Evolutionary conservation across 2,113 vertebrate genomes (phyloP), one percentile per base, ranked within the genome.

Genomic region (Neotragus moschatus): DNA sequence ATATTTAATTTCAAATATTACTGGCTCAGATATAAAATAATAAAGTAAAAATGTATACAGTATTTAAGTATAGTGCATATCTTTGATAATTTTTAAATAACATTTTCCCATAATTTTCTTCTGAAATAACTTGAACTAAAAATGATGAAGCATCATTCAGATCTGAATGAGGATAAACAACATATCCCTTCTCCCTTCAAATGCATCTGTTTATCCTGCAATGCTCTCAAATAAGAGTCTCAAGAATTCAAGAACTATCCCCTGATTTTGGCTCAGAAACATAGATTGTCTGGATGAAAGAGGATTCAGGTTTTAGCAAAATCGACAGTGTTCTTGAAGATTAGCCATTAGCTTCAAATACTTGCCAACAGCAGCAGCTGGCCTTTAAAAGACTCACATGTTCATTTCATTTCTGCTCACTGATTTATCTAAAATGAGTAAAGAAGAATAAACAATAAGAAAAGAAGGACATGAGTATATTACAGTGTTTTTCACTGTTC

Each of bases 321-420:
- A 89, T 36, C 4, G 8, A 26, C 60, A 30, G 21, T 80, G 45
- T 43, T 82, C 55, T 95, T 94, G 90, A 97, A 95, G 82, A 95
- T 97, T 92, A 98, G 85, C 45, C 85, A 94, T 96, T 92, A 93
- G 21, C 70, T 95, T 87, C 55, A 49, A 66, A 90, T 80, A 7
- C 26, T n/a, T 80, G 95, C 92, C 97, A 97, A 39, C 3, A 81
- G 33, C 51, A 93, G 77, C 94, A 97, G 77, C 88, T 98, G 96
- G 85, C 25, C 47, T 95, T 92, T 85, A 43, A 70, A 96, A 95
- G 19, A 89, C 61, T 91, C 61, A 39, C 60, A 58, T 94, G 45
- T 49, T 94, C 43, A 58, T 84, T 88, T 97, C 43, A 86, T 93
- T 86, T 81, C 30, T 94, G n/a, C 26, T 85, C 25, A 73, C 25